These are phyloP conservation scores for Chloroclysta siterata DNA, from an alignment of 2,888 invertebrate species.

Conservation along the genomic window DNA sequence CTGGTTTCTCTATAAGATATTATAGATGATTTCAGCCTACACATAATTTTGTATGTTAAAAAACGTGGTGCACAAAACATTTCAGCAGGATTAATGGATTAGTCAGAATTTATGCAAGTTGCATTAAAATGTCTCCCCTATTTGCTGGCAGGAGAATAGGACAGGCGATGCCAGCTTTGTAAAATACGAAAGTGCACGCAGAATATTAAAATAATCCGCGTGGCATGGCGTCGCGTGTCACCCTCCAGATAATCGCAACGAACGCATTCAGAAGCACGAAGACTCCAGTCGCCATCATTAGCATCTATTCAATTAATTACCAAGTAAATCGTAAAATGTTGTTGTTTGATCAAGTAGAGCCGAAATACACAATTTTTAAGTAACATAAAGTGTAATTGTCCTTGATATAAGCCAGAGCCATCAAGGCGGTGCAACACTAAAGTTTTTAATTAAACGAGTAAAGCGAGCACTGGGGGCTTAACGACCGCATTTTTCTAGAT, in stretches of 20 bases:
- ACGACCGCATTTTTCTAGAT: constrained; percentile 79
- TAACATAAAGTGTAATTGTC: constrained; percentile 43
- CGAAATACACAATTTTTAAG: constrained; percentile 23
- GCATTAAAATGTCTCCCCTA: constrained; percentile 39
- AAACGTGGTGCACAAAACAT: constrained; percentile 18
- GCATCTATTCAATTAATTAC: constrained; percentile 29
- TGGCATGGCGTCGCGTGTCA: constrained; percentile 46
- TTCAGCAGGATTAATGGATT: constrained; percentile 3
- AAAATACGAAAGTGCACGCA: constrained; percentile 44
- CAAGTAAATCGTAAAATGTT: constrained; percentile 26
- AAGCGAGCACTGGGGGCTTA: constrained; percentile 63
- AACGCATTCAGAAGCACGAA: constrained; percentile 45
- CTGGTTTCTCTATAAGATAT: not conserved
- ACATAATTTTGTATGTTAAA: not conserved
- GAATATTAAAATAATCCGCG: constrained; percentile 52
- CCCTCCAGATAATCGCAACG: constrained; percentile 44
- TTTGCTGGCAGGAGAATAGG: constrained; percentile 32
- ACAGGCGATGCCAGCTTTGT: constrained; percentile 43
- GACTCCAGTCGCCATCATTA: constrained; percentile 38
- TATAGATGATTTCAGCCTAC: not conserved
- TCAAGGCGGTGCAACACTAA: constrained; percentile 68
- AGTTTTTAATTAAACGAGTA: constrained; percentile 79
- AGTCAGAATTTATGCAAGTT: constrained; percentile 15
- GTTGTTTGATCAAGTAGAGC: constrained; percentile 7
- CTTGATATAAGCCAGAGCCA: constrained; percentile 53